These are phyloP conservation scores for Galbula dea DNA, from an alignment of 2,113 vertebrate genomes.

Conservation along the genomic window DNA sequence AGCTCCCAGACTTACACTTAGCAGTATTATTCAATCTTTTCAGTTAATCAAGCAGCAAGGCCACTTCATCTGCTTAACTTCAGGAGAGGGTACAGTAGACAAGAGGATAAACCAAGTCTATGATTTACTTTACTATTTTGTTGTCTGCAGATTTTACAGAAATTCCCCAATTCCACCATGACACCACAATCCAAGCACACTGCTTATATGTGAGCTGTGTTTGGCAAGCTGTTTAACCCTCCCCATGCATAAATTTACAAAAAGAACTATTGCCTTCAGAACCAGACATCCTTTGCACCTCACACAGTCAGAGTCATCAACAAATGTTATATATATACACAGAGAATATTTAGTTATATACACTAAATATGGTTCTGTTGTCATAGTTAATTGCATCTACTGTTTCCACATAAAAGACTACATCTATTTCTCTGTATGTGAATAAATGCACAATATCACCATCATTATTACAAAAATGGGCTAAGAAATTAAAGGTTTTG, in stretches of 20 bases:
- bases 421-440: neutral
- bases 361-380: neutral
- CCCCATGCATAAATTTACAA: neutral
- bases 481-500: neutral
- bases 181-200: neutral
- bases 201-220: neutral
- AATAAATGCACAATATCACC: neutral
- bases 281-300: neutral
- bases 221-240: neutral
- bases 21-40: neutral
- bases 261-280: neutral
- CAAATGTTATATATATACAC: neutral
- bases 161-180: neutral
- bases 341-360: neutral
- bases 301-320: fast-evolving
- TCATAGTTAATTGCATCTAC: neutral
- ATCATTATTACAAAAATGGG: neutral
- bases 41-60: neutral
- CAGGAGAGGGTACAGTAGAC: neutral
- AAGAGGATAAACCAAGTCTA: neutral
- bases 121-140: neutral
- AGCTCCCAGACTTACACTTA: neutral
- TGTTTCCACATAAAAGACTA: neutral
- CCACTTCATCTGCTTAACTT: neutral
- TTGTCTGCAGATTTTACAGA: neutral